Percentiles rank a stretch among this genome's conserved stretches.
Conservation (phyloP, 2,888 invertebrate genomes). For the Drosophila ezoana region DNA sequence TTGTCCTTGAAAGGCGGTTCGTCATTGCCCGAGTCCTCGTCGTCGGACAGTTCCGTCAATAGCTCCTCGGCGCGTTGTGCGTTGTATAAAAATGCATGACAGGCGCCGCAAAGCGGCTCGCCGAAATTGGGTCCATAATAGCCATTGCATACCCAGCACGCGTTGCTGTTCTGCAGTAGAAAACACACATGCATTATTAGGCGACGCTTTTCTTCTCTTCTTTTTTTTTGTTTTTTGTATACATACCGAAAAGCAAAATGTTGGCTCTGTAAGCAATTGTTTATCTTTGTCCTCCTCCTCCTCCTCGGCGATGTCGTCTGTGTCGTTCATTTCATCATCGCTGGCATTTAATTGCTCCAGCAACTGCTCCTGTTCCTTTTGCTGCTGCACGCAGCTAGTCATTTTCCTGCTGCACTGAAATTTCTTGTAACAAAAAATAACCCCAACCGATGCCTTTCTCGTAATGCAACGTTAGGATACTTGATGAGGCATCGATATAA, state of each 20-base stretch:
- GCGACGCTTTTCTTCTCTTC: background rate
- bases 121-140: slow-evolving; percentile 96
- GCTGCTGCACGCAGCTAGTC: slow-evolving; percentile 77
- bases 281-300: slow-evolving; percentile 46
- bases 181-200: background rate
- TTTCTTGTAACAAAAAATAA: slow-evolving; percentile 36
- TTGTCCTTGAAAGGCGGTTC: slow-evolving; percentile 88
- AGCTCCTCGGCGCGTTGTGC: slow-evolving; percentile 85
- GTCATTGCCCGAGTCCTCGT: slow-evolving; percentile 97
- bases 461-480: slow-evolving; percentile 19
- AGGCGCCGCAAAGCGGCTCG: slow-evolving; percentile 95
- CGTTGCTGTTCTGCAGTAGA: slow-evolving; percentile 77
- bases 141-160: slow-evolving; percentile 94
- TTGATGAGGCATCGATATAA: slow-evolving; percentile 15
- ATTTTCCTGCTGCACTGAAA: slow-evolving; percentile 53
- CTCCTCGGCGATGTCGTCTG: slow-evolving; percentile 45
- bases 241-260: slow-evolving; percentile 79
- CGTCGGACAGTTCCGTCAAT: slow-evolving; percentile 87
- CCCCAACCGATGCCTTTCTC: slow-evolving; percentile 28
- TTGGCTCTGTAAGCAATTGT: slow-evolving; percentile 62
- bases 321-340: slow-evolving; percentile 70
- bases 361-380: slow-evolving; percentile 70
- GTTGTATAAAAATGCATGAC: slow-evolving; percentile 96
- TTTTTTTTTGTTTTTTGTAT: slow-evolving; percentile 39
- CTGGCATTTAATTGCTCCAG: slow-evolving; percentile 59